Conservation (phyloP, 2,888 invertebrate species). For the Cerastis rubricosa region DNA sequence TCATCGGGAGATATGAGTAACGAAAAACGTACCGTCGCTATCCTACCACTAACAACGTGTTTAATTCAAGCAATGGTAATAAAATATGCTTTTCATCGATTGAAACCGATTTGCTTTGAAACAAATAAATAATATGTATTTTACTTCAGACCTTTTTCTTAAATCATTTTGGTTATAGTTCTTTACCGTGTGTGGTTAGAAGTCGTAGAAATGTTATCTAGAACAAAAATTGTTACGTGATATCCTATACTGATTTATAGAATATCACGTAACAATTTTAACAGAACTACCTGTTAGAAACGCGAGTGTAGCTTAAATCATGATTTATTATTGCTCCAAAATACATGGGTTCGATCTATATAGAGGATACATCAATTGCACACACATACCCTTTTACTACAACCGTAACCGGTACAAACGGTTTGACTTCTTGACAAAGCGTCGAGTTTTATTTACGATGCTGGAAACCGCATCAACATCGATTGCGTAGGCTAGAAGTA, state of each 20-base stretch:
- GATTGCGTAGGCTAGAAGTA: background rate
- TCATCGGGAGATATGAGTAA: constrained; percentile 20
- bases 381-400: no score
- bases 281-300: background rate
- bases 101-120: constrained; percentile 22
- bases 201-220: background rate
- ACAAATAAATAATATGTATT: background rate
- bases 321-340: no score
- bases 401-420: background rate
- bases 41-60: constrained; percentile 9
- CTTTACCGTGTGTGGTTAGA: background rate
- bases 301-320: no score
- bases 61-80: constrained; percentile 17
- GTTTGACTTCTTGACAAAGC: background rate
- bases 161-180: constrained; percentile 12
- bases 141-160: background rate
- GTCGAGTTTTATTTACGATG: background rate
- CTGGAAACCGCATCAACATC: background rate
- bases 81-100: constrained; percentile 40
- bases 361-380: no score
- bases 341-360: no score
- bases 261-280: no score
- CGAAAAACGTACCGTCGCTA: constrained; percentile 8
- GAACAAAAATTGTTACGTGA: background rate
- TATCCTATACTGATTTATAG: background rate